These are phyloP conservation scores for Saccopteryx bilineata DNA, from an alignment of 2,113 vertebrate species.

Conservation along the genomic window DNA sequence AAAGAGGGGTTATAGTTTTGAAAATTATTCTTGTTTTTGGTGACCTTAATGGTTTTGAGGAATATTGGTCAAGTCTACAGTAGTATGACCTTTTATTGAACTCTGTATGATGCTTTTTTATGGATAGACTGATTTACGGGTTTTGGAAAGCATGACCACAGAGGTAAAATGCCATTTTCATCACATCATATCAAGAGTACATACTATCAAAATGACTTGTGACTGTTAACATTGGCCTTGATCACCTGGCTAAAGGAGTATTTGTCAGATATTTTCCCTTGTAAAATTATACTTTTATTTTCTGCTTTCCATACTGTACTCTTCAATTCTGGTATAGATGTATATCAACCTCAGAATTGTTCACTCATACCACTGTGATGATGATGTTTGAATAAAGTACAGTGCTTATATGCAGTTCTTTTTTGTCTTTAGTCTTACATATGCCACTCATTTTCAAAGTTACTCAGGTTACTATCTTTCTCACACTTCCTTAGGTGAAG, in stretches of 20 bases:
- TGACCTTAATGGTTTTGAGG: neutral
- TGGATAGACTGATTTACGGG: neutral
- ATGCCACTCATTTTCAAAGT: neutral
- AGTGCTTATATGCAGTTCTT: neutral
- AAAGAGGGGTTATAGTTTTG: neutral
- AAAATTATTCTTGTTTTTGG: neutral
- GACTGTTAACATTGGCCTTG: neutral
- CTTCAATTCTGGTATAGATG: neutral
- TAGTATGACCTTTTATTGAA: neutral
- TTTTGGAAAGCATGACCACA: neutral
- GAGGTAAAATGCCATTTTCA: neutral
- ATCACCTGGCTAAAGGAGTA: neutral
- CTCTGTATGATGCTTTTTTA: neutral
- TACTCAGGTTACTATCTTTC: neutral
- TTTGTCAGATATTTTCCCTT: neutral
- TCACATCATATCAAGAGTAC: neutral
- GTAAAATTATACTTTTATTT: neutral
- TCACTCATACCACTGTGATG: neutral
- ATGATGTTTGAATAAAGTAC: neutral
- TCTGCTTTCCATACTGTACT: neutral
- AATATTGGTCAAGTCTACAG: neutral
- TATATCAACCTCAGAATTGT: neutral
- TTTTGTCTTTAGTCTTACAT: neutral
- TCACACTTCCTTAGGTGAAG: neutral
- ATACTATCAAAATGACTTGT: neutral